Base-by-base conservation (phyloP, 2,113 vertebrate genomes). In the Pterocles gutturalis region DNA sequence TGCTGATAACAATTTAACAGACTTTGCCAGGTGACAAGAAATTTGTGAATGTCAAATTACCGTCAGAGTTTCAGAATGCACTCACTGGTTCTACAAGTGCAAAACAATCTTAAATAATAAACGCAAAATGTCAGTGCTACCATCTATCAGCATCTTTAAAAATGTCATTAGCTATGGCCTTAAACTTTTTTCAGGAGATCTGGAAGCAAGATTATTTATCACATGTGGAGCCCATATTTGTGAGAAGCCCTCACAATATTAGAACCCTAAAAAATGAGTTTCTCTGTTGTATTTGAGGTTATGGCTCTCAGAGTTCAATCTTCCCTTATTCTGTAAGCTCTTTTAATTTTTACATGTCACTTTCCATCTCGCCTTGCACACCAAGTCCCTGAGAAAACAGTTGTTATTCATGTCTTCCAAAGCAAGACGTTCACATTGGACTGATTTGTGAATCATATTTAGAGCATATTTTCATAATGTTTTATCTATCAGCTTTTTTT, bases 41-140 rank as follows among this genome's bases (percentile, higher is more conserved):
- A 93, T 97, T 94, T 90, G 67, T 95, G 83, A 87, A 81, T 90
- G 89, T 95, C 87, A 92, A 83, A 62, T 93, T 97, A 54, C 46
- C 70, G 69, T 82, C 81, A 85, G 85, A 53, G 48, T 84, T 95
- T 89, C 48, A 60, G 84, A 96, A 94, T 69, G 83, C 70, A 70
- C 34, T 87, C 41, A 43, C 29, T 89, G 33, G 82, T 95, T 89
- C 77, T 79, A 38, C 48, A 87, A 89, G 53, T 93, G 55, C 70
- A 86, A 87, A 96, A 93, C 81, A 91, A 87, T 76, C 75, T 85
- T 41, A 79, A 87, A 83, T 90, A 90, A 96, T 83, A 90, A 87
- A 92, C 94, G 45, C 48, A 90, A 94, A 92, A 90, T 93, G 82
- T 87, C 85, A 86, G 36, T 58, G 43, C 64, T 92, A 90, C 77